A percentile compares a stretch with the other conserved stretches of the same genome.
These are phyloP conservation scores for Acanthosoma haemorrhoidale DNA, from an alignment of 2,888 invertebrate genomes.

Conservation along the genomic window DNA sequence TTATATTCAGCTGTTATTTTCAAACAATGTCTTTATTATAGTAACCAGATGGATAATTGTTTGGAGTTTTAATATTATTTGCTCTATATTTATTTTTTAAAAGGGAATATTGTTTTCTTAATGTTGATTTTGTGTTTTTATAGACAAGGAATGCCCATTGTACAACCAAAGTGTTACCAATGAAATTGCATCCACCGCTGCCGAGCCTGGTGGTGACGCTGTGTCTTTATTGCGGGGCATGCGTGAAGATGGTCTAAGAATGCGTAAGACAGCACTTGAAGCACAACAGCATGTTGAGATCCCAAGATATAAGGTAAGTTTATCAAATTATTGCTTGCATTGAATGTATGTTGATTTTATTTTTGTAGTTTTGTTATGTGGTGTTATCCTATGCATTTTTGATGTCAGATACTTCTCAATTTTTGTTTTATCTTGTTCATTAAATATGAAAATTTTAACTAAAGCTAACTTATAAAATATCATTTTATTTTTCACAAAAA, in stretches of 20 bases:
- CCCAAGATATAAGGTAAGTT: conserved; percentile 34
- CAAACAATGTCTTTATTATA: too few relatives aligned
- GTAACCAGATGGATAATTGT: too few relatives aligned
- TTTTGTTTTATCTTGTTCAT: too few relatives aligned
- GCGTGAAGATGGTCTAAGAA: conserved; percentile 80
- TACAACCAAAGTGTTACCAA: conserved; percentile 71
- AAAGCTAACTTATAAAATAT: too few relatives aligned
- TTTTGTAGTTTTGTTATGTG: background rate
- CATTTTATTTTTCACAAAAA: too few relatives aligned
- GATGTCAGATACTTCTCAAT: too few relatives aligned
- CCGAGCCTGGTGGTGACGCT: conserved; percentile 58
- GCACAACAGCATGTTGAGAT: conserved; percentile 47
- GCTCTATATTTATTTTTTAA: too few relatives aligned
- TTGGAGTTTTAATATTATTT: too few relatives aligned
- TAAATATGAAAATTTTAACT: too few relatives aligned
- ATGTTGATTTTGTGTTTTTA: conserved; percentile 40
- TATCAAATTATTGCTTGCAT: background rate
- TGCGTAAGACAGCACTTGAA: conserved; percentile 65
- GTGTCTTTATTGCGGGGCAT: conserved; percentile 78
- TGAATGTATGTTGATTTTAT: background rate
- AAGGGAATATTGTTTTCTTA: too few relatives aligned
- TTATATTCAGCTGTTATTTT: too few relatives aligned
- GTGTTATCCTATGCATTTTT: background rate
- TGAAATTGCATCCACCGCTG: conserved; percentile 48
- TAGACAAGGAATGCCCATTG: conserved; percentile 93